Conservation (phyloP, 2,888 invertebrate genomes). For the Cheilosia vulpina region DNA sequence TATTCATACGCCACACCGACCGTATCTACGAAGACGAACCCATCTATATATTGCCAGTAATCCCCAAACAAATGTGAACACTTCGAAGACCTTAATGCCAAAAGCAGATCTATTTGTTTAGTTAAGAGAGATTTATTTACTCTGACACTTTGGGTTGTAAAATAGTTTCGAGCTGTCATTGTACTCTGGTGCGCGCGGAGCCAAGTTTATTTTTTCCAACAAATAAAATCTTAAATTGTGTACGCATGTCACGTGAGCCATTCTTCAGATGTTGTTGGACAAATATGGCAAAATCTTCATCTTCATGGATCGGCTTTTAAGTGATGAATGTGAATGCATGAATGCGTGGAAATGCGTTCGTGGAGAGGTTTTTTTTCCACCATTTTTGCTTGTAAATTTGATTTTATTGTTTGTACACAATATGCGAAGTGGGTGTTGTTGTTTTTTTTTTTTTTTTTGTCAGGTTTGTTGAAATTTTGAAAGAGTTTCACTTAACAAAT, state of each 20-base stretch:
- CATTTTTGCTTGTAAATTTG: constrained; percentile 39
- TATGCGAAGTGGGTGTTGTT: constrained; percentile 64
- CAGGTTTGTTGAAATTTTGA: constrained; percentile 46
- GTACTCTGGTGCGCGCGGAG: constrained; percentile 26
- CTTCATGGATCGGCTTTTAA: constrained; percentile 54
- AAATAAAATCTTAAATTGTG: constrained; percentile 71
- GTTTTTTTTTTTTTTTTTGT: constrained; percentile 3
- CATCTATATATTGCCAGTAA: constrained; percentile 47
- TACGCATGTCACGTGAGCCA: constrained; percentile 74
- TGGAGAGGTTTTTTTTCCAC: not conserved
- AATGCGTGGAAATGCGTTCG: constrained; percentile 72
- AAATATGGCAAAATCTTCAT: constrained; percentile 74
- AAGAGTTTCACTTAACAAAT: constrained; percentile 45
- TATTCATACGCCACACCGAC: constrained; percentile 34
- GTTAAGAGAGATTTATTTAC: constrained; percentile 75
- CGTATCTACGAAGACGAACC: constrained; percentile 45
- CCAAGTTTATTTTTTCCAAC: constrained; percentile 30
- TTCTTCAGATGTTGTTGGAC: constrained; percentile 71
- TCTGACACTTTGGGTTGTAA: constrained; percentile 68
- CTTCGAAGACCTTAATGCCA: constrained; percentile 67
- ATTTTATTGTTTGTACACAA: constrained; percentile 58
- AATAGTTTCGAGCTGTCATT: constrained; percentile 68
- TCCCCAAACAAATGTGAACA: constrained; percentile 75
- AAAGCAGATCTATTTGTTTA: constrained; percentile 74
- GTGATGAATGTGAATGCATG: constrained; percentile 67